Evolutionary conservation across 2,888 invertebrate species (phyloP), one percentile per base, ranked within the genome.

Genomic region (Sericinus montela): DNA sequence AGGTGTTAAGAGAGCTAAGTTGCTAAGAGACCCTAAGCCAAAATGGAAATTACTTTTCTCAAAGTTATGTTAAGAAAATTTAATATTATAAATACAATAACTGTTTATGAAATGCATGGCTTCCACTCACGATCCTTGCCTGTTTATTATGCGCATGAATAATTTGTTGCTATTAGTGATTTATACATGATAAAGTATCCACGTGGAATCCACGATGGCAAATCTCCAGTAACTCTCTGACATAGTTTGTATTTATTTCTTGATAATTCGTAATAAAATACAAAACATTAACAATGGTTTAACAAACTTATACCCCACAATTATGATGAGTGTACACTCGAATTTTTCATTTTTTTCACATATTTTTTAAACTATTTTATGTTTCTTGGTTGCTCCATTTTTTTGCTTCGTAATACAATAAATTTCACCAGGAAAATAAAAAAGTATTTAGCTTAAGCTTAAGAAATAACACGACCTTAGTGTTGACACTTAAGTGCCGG

Each of bases 71-170:
- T 62, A 62, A 56, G 58, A 61, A 61, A 61, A 55, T 48, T 52
- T 57, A 61, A 69, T 59, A 59, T 66, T 64, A 59, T 63, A 62
- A 55, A 69, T 74, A 67, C 64, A 64, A 65, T 67, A 68, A 60
- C 60, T 57, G 54, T 61, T 69, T 67, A 73, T 75, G 76, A 80
- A 80, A 80, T 76, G 72, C 75, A 71, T 68, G 72, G 69, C 67
- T 62, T 64, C 65, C 55, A 67, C 68, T 76, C 85, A 83, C 83
- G 85, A 85, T 76, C 74, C 69, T 54, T 53, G 59, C 60, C 71
- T 75, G 67, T 69, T 87, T 86, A 83, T 67, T 83, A 86, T 87
- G 87, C 80, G 86, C 87, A 87, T 87, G 85, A 81, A 86, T 87
- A 87, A 87, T 86, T 77, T 80, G 81, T 72, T 70, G 67, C 72